Evolutionary conservation across 2,888 invertebrate species (phyloP), one percentile per base, ranked within the genome.

Genomic region (Thecocarcelia acutangulata): DNA sequence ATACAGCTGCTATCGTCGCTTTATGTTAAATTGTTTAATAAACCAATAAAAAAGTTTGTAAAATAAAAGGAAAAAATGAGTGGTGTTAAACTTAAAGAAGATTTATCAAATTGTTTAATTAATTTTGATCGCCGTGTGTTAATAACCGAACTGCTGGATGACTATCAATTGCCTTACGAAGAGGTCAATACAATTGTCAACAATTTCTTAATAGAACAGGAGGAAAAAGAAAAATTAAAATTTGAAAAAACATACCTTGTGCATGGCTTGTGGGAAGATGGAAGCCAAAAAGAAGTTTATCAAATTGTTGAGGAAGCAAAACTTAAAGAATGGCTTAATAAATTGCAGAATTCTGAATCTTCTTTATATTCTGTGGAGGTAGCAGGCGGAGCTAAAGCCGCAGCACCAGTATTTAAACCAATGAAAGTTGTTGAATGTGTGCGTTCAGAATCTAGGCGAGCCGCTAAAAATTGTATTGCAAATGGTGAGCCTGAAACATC

Each of bases 121-220:
- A 88, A 87, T 80, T 90, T 90, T 40, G 88, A 90, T 79, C 83
- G 86, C 3, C 88, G 87, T 58, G 87, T 90, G 72, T 76, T 88
- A 52, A 85, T 89, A 63, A 90, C 88, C 2, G 88, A 89, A 77
- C 85, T 90, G n/a, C 74, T 90, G 59, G 87, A 90, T 64, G 85
- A 89, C 52, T 89, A 89, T 66, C 86, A 87, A 52, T 82, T 89
- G 48, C 48, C 86, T 3, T 86, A 89, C 76, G 85, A 85, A 28
- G 87, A 89, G 64, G 87, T 87, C 12, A 85, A 87, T 63, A 76
- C 85, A 54, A 72, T 84, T 19, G 83, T 90, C 0, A 83, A 85
- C 44, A 85, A 85, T 48, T 85, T 86, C 66, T 77, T 90, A 1
- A 75, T 80, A 0, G 37, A 84, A 3, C 87, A 89, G 69, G 89